Evolutionary conservation across 64 coral and sea anemone genomes (phyloP), one percentile per base, ranked within the genome.

Genomic region (Acropora tenuis): DNA sequence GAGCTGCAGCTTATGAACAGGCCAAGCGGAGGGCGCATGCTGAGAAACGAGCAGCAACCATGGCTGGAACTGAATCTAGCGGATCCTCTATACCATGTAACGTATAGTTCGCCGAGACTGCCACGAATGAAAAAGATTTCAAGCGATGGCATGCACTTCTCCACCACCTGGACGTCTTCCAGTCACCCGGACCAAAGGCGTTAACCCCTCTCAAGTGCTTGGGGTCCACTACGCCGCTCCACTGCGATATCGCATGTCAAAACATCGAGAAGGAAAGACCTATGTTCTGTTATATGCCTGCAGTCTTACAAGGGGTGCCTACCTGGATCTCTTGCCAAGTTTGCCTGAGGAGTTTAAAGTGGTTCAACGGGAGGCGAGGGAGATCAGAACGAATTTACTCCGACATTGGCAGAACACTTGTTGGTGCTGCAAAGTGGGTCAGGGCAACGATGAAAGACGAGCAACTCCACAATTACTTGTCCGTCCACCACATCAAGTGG

Each of bases 101-200:
- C 30, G n/a, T n/a, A n/a, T n/a, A 53, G 50, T 53, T 53, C 50
- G 50, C 50, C 50, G 50, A 53, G 9, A 53, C 9, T 53, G 50
- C 50, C 50, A 53, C 9, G 50, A 9, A 9, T 53, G 50, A 0
- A 53, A 53, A 53, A 53, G 50, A 53, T 20, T 73, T 18, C 71
- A 73, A 73, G 71, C 60, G 43, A 88, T 61, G 48, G 75, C 75
- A 79, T 88, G 61, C 47, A 19, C 50, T 87, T 59, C 55, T 44
- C 91, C 84, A 53, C 84, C 91, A 2, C 30, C 30, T 30, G 30
- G 90, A 88, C 55, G 42, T 41, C 65, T 93, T 53, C 91, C 91
- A 63, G 65, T 10, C 48, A 87, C 1, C 52, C 52, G 11, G 10
- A 76, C 42, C 18, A 8, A 72, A 58, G 63, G 68, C 8, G 13